Percentiles rank a stretch among this genome's conserved stretches.
These are phyloP conservation scores for Actias luna DNA, from an alignment of 2,888 invertebrate genomes.

Conservation along the genomic window DNA sequence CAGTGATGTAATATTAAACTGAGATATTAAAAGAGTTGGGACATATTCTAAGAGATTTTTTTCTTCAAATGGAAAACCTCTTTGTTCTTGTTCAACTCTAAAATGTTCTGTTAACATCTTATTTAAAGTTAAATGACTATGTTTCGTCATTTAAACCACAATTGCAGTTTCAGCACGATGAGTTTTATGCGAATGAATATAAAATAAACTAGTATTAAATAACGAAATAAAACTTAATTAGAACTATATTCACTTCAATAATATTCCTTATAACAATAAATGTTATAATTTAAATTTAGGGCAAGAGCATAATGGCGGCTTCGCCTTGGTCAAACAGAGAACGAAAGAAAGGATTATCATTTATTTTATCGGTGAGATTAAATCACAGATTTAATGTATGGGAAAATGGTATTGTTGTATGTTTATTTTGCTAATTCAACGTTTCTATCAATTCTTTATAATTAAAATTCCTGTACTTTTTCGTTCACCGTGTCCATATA, in stretches of 20 bases:
- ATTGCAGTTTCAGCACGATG: too few species aligned
- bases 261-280: neutral
- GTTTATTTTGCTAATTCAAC: constrained; percentile 2
- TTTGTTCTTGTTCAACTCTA: too few species aligned
- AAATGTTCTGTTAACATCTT: too few species aligned
- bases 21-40: too few species aligned
- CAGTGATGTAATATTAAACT: too few species aligned
- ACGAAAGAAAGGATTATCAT: constrained; percentile 37
- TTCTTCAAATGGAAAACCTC: too few species aligned
- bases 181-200: too few species aligned
- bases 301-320: constrained; percentile 37
- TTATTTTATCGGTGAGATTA: constrained; percentile 45
- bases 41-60: too few species aligned
- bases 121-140: too few species aligned
- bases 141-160: too few species aligned
- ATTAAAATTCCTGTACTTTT: neutral
- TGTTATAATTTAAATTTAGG: constrained; percentile 30
- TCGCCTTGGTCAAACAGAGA: constrained; percentile 26
- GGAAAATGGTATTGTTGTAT: neutral
- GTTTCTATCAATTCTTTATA: neutral
- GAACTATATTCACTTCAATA: neutral
- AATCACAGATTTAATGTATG: neutral
- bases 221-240: too few species aligned
- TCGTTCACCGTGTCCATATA: neutral
- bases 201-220: too few species aligned